Evolutionary conservation across 2,797 vertebrate genomes (phyloP).

Genomic region (Huso huso): DNA sequence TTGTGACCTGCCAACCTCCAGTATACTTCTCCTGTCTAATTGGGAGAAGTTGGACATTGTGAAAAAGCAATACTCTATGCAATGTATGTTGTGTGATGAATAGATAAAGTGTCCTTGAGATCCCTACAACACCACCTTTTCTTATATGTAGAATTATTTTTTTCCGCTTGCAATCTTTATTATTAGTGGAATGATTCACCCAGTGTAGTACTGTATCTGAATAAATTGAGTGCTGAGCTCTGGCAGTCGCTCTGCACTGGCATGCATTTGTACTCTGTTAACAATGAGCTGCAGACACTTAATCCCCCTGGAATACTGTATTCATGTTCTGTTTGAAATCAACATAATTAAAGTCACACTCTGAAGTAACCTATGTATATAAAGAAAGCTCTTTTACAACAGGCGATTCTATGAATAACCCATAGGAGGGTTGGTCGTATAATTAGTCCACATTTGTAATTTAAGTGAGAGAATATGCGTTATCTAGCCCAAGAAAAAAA

Average conservation of each 20-base stretch:
- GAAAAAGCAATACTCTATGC: constrained; percentile 18
- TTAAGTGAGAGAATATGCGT: constrained; percentile 56
- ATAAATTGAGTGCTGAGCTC: constrained; percentile 50
- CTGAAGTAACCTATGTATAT: constrained; percentile 64
- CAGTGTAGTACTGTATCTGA: constrained; percentile 47
- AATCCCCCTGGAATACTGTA: constrained; percentile 58
- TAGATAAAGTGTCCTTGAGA: constrained; percentile 50
- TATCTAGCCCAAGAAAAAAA: constrained; percentile 38
- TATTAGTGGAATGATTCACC: constrained; percentile 63
- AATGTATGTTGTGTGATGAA: constrained; percentile 23
- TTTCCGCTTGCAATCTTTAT: constrained; percentile 47
- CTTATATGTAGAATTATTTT: not conserved
- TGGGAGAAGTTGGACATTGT: too few relatives aligned
- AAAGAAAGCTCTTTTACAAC: constrained; percentile 55
- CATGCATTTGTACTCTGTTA: constrained; percentile 40
- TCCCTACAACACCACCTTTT: constrained; percentile 13
- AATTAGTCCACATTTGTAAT: constrained; percentile 61
- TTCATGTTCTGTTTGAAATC: constrained; percentile 74
- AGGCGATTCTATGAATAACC: constrained; percentile 34
- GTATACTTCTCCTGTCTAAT: too few relatives aligned
- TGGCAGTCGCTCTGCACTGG: constrained; percentile 31
- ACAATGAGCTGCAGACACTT: constrained; percentile 47
- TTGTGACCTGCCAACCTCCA: constrained; percentile 4
- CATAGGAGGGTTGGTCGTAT: constrained; percentile 42
- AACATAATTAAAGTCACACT: constrained; percentile 64